These are phyloP conservation scores for Gambusia affinis DNA, from an alignment of 2,113 vertebrate species.

Conservation along the genomic window DNA sequence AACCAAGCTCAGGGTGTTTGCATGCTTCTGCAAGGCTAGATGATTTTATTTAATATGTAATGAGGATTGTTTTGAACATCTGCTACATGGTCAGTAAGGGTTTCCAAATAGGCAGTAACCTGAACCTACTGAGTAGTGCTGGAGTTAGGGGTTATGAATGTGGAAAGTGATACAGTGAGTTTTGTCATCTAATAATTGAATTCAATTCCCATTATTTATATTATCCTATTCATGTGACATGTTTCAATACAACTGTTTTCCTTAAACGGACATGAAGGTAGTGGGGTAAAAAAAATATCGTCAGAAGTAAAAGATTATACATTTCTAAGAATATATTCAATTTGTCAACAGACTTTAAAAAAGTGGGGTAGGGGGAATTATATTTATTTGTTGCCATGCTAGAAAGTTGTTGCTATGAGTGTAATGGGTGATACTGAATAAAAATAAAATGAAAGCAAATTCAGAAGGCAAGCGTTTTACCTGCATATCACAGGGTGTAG, in stretches of 20 bases:
- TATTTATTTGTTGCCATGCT: not conserved
- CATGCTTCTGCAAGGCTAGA: too few species aligned
- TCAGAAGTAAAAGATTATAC: not conserved
- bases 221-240: not conserved
- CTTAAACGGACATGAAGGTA: not conserved
- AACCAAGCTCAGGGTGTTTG: too few species aligned
- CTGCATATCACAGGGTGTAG: conserved; percentile 30
- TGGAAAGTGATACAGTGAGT: too few species aligned
- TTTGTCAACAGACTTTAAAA: not conserved
- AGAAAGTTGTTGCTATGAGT: not conserved
- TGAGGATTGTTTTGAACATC: too few species aligned
- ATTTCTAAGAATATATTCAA: not conserved
- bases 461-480: conserved; percentile 32
- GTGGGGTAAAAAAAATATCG: not conserved
- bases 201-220: not conserved
- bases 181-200: not conserved
- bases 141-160: too few species aligned
- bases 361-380: not conserved
- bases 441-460: conserved; percentile 10
- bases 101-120: too few species aligned
- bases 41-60: too few species aligned
- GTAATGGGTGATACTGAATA: not conserved
- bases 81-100: too few species aligned
- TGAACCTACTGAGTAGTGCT: too few species aligned
- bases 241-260: not conserved